These are phyloP conservation scores for Apis laboriosa DNA, from an alignment of 1,140 invertebrate species.

Conservation along the genomic window DNA sequence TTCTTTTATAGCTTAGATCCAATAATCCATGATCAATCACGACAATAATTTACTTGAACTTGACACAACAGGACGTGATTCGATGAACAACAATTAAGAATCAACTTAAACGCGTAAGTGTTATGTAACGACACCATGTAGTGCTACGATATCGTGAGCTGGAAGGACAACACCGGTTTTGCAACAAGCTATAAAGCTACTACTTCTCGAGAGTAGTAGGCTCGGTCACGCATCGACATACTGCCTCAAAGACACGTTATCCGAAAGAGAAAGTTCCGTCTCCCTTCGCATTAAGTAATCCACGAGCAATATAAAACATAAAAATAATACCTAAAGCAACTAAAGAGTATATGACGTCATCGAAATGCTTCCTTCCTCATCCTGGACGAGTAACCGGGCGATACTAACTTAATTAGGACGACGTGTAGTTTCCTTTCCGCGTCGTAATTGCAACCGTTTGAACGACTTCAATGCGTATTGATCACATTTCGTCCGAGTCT, in stretches of 20 bases:
- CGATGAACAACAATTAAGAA: neutral
- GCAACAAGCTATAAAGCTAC: conserved; percentile 33
- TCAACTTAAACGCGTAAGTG: neutral
- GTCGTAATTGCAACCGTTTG: conserved; percentile 24
- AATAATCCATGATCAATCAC: neutral
- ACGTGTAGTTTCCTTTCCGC: neutral
- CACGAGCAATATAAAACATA: conserved; percentile 33
- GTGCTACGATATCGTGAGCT: neutral
- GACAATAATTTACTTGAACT: neutral
- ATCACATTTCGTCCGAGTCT: neutral
- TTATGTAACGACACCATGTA: neutral
- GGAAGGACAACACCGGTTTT: conserved; percentile 31
- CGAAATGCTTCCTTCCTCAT: conserved; percentile 23
- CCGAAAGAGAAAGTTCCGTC: conserved; percentile 62
- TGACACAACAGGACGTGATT: neutral
- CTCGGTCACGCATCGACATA: conserved; percentile 51
- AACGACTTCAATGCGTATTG: conserved; percentile 15
- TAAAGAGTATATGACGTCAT: conserved; percentile 20
- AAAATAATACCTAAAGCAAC: conserved; percentile 28
- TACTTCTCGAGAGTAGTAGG: neutral
- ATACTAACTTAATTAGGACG: conserved; percentile 24
- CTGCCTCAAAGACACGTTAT: conserved; percentile 58
- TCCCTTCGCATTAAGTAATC: conserved; percentile 61
- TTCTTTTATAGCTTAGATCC: neutral
- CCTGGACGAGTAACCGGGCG: neutral